A percentile compares a stretch with the other conserved stretches of the same genome.
These are phyloP conservation scores for Bombus pyrosoma DNA, from an alignment of 1,140 invertebrate genomes.

Conservation along the genomic window DNA sequence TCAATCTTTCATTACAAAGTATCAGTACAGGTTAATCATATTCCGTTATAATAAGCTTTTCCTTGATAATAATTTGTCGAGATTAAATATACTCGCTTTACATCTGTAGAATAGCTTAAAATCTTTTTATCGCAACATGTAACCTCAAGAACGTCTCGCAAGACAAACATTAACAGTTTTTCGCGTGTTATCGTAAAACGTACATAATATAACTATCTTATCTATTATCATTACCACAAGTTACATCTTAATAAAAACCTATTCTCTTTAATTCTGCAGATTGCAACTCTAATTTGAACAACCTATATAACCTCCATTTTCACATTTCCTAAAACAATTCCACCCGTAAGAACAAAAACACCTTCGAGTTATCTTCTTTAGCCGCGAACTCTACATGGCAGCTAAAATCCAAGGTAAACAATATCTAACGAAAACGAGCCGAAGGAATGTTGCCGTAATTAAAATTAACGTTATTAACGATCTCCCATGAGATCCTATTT, in stretches of 20 bases:
- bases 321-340: not conserved
- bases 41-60: not conserved
- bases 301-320: not conserved
- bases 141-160: too few relatives aligned
- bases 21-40: not conserved
- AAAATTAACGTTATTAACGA: not conserved
- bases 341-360: not conserved
- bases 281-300: too few relatives aligned
- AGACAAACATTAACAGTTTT: too few relatives aligned
- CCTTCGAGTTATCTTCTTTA: not conserved
- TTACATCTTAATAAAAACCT: too few relatives aligned
- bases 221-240: too few relatives aligned
- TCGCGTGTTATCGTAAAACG: too few relatives aligned
- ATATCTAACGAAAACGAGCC: not conserved
- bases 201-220: too few relatives aligned
- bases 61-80: not conserved
- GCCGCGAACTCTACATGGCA: not conserved
- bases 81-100: not conserved
- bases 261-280: too few relatives aligned
- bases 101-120: not conserved
- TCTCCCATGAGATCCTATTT: not conserved
- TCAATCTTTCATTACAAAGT: not conserved
- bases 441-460: not conserved
- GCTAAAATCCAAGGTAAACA: not conserved
- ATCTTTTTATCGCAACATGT: not conserved